Evolutionary conservation across 1,140 invertebrate species (phyloP), one percentile per base, ranked within the genome.

Genomic region (Hypothenemus hampei): DNA sequence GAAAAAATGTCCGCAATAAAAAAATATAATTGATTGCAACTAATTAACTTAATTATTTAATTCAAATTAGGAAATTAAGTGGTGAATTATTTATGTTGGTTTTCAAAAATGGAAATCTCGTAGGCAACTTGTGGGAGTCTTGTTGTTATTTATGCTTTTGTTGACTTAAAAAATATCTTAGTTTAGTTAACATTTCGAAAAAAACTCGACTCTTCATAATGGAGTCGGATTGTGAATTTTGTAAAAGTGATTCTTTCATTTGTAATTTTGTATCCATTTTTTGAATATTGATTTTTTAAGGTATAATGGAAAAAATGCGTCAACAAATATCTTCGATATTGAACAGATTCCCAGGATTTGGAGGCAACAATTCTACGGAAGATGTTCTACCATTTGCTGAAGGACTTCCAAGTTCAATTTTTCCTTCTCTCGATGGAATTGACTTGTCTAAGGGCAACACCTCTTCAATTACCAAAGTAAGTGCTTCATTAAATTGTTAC

Each of bases 381-480:
- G 54, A 62, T 16, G 56, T 70, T 40, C 53, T 64, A 15, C 58
- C 66, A 24, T 45, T 53, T 19, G 26, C 46, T 19, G 29, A n/a
- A 40, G 33, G 48, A 13, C 20, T 46, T 22, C 43, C 22, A 19
- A 22, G 23, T 7, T 55, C 65, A 4, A 60, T 58, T 29, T 58
- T 64, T 43, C 58, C 69, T 8, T 13, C 35, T 21, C 55, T 66
- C 39, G 61, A 65, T 60, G 62, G 64, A 26, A 67, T 70, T 36
- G 65, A 75, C 57, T 74, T 76, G 22, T 72, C 75, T 46, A 77
- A 75, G 60, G 76, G 72, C 44, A 79, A 79, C 61, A 75, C 70
- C 3, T 79, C 77, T 19, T 78, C 77, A 5, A 73, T 73, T 4
- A 75, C 71, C 53, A 78, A 79, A 72, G 78, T 80, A 16, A 10